Base-by-base conservation (phyloP, 2,888 invertebrate species). In the Microchrysa polita region DNA sequence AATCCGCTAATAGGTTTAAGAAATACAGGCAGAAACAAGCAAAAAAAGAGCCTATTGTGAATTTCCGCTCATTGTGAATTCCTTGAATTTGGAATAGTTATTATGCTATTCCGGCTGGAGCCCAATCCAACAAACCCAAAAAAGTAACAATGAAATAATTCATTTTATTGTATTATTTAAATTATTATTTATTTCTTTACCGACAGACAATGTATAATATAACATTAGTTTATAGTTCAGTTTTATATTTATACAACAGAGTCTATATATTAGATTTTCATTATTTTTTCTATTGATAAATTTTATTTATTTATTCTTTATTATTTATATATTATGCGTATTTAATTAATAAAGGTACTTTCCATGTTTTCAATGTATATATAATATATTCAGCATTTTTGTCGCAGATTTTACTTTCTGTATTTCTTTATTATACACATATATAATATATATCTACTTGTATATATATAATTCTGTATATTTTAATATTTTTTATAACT, bases 121-220 rank as follows among this genome's bases (percentile, higher is more conserved):
- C n/a, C n/a, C n/a, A n/a, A n/a, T n/a, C n/a, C n/a, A n/a, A n/a
- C n/a, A n/a, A n/a, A n/a, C n/a, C n/a, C n/a, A n/a, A n/a, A n/a
- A n/a, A n/a, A n/a, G n/a, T n/a, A n/a, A n/a, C n/a, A 34, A 34
- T 34, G 7, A 34, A 34, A 34, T 7, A 34, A 34, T 34, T 34
- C 7, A 34, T 34, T 34, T 34, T 34, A 34, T 34, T 34, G 16
- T 40, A 14, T 61, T 61, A 42, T 40, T 61, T 61, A 61, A 61
- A 61, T 61, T 16, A 61, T 61, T 61, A 61, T 61, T 61, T 16
- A 18, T 9, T 23, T 40, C 16, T 23, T 61, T 61, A 61, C 40
- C 61, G 61, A 61, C 40, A 61, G 23, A 61, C 61, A 61, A 40
- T n/a, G 27, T 20, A 61, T 40, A 40, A n/a, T 40, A 61, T 40